Conservation (phyloP, 64 coral and sea anemone species). For the Anthopleura sola region DNA sequence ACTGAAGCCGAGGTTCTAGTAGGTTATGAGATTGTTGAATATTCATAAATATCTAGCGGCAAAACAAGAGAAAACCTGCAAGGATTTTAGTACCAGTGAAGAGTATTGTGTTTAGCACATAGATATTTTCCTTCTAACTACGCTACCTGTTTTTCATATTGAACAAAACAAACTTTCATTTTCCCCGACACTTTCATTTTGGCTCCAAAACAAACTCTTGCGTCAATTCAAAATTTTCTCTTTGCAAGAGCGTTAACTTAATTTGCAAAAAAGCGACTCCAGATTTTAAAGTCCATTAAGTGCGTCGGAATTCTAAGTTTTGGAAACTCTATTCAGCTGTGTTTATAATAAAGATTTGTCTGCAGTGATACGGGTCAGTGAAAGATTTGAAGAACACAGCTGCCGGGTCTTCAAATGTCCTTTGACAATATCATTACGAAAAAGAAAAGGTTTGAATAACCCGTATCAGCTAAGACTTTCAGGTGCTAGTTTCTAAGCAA, state of each 20-base stretch:
- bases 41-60: neutral
- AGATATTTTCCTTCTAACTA: constrained; percentile 7
- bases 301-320: constrained; percentile 12
- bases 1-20: neutral
- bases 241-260: neutral
- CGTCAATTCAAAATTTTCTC: neutral
- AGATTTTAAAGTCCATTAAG: constrained; percentile 4
- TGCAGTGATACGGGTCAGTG: constrained; percentile 20
- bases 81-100: neutral
- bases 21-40: constrained; percentile 12
- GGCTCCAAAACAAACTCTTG: neutral
- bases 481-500: constrained; percentile 1
- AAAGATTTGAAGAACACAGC: constrained; percentile 2
- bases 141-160: neutral
- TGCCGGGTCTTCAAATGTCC: neutral
- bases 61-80: constrained; percentile 17
- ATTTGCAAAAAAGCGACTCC: neutral
- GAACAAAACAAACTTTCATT: constrained; percentile 15
- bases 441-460: neutral
- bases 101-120: neutral
- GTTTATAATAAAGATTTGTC: neutral
- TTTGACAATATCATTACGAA: neutral
- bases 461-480: neutral
- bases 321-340: constrained; percentile 9
- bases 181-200: constrained; percentile 8